These are phyloP conservation scores for Drosophila varians DNA, from an alignment of 1,140 invertebrate genomes.

Conservation along the genomic window DNA sequence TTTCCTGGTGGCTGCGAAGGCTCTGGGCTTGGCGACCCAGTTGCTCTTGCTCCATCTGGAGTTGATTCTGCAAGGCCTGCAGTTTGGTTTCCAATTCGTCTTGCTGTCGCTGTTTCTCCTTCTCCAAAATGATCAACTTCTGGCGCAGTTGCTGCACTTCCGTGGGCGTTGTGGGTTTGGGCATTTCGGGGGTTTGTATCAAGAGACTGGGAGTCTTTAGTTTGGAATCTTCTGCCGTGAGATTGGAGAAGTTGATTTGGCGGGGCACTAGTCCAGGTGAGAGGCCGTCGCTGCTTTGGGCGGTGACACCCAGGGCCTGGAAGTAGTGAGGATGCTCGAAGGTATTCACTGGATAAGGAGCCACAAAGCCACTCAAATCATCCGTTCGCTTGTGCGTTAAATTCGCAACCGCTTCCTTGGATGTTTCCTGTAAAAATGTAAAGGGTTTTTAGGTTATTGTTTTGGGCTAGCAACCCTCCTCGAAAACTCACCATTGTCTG, in stretches of 20 bases:
- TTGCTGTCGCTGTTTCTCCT: slow-evolving; percentile 58
- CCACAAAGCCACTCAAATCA: slow-evolving; percentile 68
- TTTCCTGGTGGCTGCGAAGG: slow-evolving; percentile 51
- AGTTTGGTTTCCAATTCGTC: slow-evolving; percentile 46
- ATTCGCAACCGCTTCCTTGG: slow-evolving; percentile 76
- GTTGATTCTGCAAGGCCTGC: slow-evolving; percentile 31
- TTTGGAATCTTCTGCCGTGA: slow-evolving; percentile 78
- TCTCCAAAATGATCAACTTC: slow-evolving; percentile 40
- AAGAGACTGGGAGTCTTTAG: slow-evolving; percentile 79
- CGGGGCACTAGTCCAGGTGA: slow-evolving; percentile 73
- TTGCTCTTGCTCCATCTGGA: slow-evolving; percentile 47
- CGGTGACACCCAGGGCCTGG: slow-evolving; percentile 55
- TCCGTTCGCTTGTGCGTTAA: slow-evolving; percentile 76
- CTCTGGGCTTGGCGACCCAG: slow-evolving; percentile 50
- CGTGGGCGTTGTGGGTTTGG: slow-evolving; percentile 32
- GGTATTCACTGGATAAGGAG: slow-evolving; percentile 64
- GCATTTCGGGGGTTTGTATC: slow-evolving; percentile 72
- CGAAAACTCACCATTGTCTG: slow-evolving; percentile 72
- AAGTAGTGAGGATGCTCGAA: slow-evolving; percentile 82
- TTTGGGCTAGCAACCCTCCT: neutral
- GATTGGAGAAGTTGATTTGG: slow-evolving; percentile 80
- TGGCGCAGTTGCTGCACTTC: slow-evolving; percentile 42
- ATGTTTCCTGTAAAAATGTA: slow-evolving; percentile 64
- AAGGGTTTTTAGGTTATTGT: neutral
- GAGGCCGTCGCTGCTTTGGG: slow-evolving; percentile 52